Evolutionary conservation across 2,888 invertebrate species (phyloP).

Genomic region (Phortica okadai): DNA sequence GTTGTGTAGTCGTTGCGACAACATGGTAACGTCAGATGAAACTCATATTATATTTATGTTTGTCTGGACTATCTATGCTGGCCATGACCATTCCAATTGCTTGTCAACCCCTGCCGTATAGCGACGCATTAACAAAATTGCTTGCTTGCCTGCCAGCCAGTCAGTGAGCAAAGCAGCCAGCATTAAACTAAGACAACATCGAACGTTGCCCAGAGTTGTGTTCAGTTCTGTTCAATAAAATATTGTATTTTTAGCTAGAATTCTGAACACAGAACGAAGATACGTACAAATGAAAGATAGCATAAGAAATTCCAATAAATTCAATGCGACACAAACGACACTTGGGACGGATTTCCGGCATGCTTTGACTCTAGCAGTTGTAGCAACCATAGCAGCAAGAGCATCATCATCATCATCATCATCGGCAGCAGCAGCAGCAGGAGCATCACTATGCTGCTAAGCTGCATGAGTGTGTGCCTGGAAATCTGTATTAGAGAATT

Average conservation of each 20-base stretch:
- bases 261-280: background rate
- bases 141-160: background rate
- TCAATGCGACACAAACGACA: slow-evolving; percentile 69
- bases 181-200: no score
- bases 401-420: slow-evolving; percentile 4
- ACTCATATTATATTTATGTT: slow-evolving; percentile 62
- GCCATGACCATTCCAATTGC: slow-evolving; percentile 29
- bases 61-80: slow-evolving; percentile 40
- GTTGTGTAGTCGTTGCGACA: no score
- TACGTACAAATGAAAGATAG: slow-evolving; percentile 20
- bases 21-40: slow-evolving; percentile 27
- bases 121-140: slow-evolving; percentile 2
- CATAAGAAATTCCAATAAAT: slow-evolving; percentile 65
- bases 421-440: slow-evolving; percentile 31
- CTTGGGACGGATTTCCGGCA: slow-evolving; percentile 67
- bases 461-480: slow-evolving; percentile 40
- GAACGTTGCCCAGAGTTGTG: no score
- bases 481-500: background rate
- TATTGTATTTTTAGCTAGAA: background rate
- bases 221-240: background rate
- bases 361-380: slow-evolving; percentile 12
- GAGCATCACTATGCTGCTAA: slow-evolving; percentile 10
- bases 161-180: background rate
- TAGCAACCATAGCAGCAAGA: slow-evolving; percentile 33
- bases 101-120: slow-evolving; percentile 53